Percentiles rank a stretch among this genome's conserved stretches.
These are phyloP conservation scores for Phoenicopterus ruber DNA, from an alignment of 2,113 vertebrate species.

Conservation along the genomic window DNA sequence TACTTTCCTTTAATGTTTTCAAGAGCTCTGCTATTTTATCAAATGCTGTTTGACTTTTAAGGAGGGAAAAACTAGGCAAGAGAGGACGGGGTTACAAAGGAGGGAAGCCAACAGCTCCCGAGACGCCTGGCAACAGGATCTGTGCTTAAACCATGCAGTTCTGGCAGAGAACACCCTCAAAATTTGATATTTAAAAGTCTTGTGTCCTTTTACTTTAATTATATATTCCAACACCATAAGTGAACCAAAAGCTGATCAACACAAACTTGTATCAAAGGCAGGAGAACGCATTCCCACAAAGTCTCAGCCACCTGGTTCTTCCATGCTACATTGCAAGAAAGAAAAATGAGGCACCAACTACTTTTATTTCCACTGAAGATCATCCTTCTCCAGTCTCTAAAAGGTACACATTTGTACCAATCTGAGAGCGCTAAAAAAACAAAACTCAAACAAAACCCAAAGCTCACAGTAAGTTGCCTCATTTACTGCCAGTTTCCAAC, in stretches of 20 bases:
- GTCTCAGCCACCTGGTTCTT: not conserved
- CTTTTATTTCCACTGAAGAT: not conserved
- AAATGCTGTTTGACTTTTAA: not conserved
- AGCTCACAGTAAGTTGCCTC: not conserved
- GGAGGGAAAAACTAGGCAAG: not conserved
- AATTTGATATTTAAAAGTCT: slow-evolving; percentile 37
- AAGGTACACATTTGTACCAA: not conserved
- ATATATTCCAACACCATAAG: not conserved
- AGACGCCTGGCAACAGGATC: slow-evolving; percentile 37
- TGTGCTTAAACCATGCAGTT: not conserved
- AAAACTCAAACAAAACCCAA: not conserved
- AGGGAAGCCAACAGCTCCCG: slow-evolving; percentile 1
- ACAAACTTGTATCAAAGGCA: not conserved
- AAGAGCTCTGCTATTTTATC: not conserved
- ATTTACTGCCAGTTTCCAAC: not conserved
- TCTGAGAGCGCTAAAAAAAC: not conserved
- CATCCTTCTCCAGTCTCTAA: not conserved
- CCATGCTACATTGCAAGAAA: not conserved
- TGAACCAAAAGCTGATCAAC: slow-evolving; percentile 5
- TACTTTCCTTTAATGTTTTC: not conserved
- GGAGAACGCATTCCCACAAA: not conserved
- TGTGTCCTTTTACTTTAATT: too few species aligned
- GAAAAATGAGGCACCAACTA: not conserved
- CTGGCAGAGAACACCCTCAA: slow-evolving; percentile 28
- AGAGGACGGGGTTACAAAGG: not conserved